These are phyloP conservation scores for Rhopalosiphum nymphaeae DNA, from an alignment of 2,888 invertebrate species.

Conservation along the genomic window DNA sequence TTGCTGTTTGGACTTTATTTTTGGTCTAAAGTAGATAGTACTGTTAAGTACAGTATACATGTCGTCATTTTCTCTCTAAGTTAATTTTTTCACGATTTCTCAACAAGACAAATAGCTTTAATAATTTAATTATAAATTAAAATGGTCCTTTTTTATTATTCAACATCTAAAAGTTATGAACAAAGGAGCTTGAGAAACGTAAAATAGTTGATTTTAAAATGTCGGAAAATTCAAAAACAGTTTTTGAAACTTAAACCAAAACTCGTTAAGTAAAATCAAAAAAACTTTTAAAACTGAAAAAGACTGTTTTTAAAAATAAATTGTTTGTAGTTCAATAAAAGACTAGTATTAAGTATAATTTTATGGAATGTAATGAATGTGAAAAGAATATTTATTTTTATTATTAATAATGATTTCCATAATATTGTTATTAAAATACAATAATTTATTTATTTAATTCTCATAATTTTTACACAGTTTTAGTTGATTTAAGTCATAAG, in stretches of 20 bases:
- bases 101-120: conserved; percentile 54
- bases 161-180: conserved; percentile 28
- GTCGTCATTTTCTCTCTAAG: not conserved
- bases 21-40: not conserved
- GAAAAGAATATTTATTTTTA: not conserved
- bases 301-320: not conserved
- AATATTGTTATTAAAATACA: not conserved
- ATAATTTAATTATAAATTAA: conserved; percentile 53
- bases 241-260: conserved; percentile 7
- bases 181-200: not conserved
- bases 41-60: not conserved
- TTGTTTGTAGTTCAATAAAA: not conserved
- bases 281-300: not conserved
- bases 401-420: not conserved
- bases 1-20: not conserved
- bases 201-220: conserved; percentile 28
- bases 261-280: not conserved
- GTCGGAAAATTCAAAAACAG: not conserved
- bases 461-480: not conserved
- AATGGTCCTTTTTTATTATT: conserved; percentile 36
- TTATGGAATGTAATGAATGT: not conserved
- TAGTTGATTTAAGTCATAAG: not conserved
- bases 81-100: conserved; percentile 1
- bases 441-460: not conserved
- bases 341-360: not conserved